Evolutionary conservation across 2,888 invertebrate genomes (phyloP).

Genomic region (Catocala nupta): DNA sequence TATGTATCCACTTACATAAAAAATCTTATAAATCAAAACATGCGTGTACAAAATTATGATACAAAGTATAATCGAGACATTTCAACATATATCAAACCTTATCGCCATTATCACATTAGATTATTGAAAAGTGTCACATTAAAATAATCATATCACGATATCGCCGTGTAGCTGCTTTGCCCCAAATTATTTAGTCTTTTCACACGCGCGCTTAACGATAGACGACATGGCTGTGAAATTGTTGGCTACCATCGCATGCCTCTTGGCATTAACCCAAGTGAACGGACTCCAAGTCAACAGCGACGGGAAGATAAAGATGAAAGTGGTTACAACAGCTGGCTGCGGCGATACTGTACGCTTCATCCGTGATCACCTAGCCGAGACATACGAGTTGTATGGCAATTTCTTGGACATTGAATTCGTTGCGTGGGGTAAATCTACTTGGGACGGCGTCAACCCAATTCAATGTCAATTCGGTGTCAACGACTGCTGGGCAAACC

Average conservation of each 20-base stretch:
- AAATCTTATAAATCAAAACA: too few species aligned
- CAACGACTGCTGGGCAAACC: conserved; percentile 79
- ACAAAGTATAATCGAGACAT: neutral
- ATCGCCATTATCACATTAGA: conserved; percentile 28
- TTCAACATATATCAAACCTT: conserved; percentile 5
- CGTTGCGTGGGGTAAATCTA: conserved; percentile 79
- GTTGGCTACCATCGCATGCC: conserved; percentile 33
- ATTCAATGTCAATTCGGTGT: conserved; percentile 68
- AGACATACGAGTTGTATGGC: conserved; percentile 66
- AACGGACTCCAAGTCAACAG: conserved; percentile 52
- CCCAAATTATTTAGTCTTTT: conserved; percentile 41
- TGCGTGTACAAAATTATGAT: too few species aligned
- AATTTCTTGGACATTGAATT: conserved; percentile 74
- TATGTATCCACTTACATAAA: too few species aligned
- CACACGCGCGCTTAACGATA: conserved; percentile 17
- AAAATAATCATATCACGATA: conserved; percentile 29
- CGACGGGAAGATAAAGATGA: conserved; percentile 70
- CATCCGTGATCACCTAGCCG: conserved; percentile 60
- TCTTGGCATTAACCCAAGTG: conserved; percentile 39
- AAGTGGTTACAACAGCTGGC: conserved; percentile 70
- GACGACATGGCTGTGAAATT: conserved; percentile 54
- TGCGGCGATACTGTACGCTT: conserved; percentile 72
- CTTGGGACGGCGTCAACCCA: conserved; percentile 52
- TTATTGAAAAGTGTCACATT: conserved; percentile 24
- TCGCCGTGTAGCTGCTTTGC: conserved; percentile 19